Percentiles rank a stretch among this genome's conserved stretches.
These are phyloP conservation scores for Hydrocynus forskahlii DNA, from an alignment of 2,797 vertebrate species.

Conservation along the genomic window DNA sequence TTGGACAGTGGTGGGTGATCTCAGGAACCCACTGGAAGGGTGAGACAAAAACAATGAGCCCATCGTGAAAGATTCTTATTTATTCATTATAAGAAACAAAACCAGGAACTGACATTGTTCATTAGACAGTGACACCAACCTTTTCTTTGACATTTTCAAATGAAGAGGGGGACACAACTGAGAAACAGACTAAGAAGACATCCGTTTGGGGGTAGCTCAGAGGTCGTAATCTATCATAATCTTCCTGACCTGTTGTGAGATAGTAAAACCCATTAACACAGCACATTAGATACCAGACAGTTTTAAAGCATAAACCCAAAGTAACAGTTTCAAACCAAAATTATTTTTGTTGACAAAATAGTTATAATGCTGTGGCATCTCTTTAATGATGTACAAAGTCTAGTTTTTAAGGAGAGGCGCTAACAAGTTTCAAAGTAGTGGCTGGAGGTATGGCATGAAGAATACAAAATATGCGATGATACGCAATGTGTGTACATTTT, in stretches of 20 bases:
- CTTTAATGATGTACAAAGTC: background rate
- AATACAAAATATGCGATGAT: too few species aligned
- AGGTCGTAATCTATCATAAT: constrained; percentile 84
- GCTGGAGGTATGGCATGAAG: background rate
- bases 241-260: constrained; percentile 79
- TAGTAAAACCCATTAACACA: background rate
- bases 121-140: constrained; percentile 59
- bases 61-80: background rate
- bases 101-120: background rate
- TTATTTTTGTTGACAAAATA: background rate
- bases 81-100: background rate
- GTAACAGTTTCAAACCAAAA: background rate
- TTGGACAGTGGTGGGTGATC: constrained; percentile 86
- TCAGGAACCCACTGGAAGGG: constrained; percentile 81
- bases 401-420: background rate
- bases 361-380: background rate
- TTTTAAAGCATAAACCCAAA: background rate
- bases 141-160: constrained; percentile 89
- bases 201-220: constrained; percentile 85
- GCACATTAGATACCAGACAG: background rate
- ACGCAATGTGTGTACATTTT: too few species aligned
- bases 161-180: constrained; percentile 83
- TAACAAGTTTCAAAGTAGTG: background rate
- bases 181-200: constrained; percentile 85
- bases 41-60: background rate